Conservation (phyloP, 2,888 invertebrate genomes). For the Anagyrus pseudococci region DNA sequence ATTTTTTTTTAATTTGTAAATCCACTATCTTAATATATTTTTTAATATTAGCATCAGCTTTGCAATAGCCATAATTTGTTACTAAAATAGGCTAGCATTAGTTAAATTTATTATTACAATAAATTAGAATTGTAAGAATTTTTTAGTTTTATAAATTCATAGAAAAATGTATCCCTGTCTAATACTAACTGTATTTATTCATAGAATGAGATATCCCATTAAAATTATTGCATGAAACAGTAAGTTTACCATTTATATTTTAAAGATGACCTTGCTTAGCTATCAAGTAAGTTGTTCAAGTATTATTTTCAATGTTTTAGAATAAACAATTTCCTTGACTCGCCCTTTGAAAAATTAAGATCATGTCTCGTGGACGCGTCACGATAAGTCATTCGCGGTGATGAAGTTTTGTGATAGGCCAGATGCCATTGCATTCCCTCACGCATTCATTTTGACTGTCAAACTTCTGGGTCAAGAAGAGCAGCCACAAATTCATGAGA, state of each 20-base stretch:
- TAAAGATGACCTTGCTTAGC: background rate
- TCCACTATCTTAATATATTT: no score
- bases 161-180: no score
- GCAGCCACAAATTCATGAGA: conserved; percentile 4
- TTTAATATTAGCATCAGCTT: no score
- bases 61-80: no score
- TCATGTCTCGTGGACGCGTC: conserved; percentile 55
- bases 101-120: no score
- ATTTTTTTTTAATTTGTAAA: background rate
- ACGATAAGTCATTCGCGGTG: conserved; percentile 57
- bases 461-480: conserved; percentile 39
- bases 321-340: conserved; percentile 27
- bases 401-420: conserved; percentile 53
- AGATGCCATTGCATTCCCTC: conserved; percentile 48
- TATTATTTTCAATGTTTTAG: background rate
- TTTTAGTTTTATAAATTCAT: no score
- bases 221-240: background rate
- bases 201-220: background rate
- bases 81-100: no score
- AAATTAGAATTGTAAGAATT: no score
- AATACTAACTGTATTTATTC: no score
- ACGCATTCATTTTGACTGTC: conserved; percentile 55
- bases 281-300: background rate
- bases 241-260: conserved; percentile 4
- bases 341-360: conserved; percentile 40